Percentiles rank a stretch among this genome's conserved stretches.
phyloP scores from a whole-genome alignment of 2,888 invertebrate species.

The Tenthredo livida region DNA sequence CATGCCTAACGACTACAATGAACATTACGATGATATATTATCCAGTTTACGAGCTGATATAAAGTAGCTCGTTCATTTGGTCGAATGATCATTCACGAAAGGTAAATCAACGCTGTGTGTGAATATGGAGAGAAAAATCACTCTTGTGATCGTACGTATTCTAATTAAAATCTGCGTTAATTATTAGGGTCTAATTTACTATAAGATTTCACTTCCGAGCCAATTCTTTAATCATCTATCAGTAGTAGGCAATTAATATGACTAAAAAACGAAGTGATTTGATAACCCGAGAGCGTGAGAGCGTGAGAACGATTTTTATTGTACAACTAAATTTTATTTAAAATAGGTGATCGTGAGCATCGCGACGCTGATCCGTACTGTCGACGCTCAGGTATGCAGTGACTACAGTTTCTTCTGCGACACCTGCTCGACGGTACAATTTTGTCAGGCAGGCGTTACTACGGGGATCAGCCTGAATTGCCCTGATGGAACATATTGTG shows the following conservation, averaged over 20 bases:
- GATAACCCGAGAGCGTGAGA: not conserved
- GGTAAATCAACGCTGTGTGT: not conserved
- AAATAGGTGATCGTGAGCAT: conserved; percentile 1
- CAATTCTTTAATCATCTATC: not conserved
- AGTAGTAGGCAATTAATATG: not conserved
- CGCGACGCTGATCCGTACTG: not conserved
- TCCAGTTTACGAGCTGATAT: conserved; percentile 29
- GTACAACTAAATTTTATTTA: not conserved
- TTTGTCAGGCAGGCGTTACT: conserved; percentile 8
- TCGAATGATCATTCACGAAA: conserved; percentile 15
- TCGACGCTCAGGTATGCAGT: conserved; percentile 28
- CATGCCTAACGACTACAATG: not conserved
- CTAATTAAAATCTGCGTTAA: not conserved
- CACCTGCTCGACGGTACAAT: conserved; percentile 27
- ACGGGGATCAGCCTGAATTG: conserved; percentile 24
- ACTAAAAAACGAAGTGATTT: not conserved
- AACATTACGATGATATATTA: conserved; percentile 2
- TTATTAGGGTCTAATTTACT: not conserved
- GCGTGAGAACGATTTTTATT: not conserved
- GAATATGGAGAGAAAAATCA: not conserved
- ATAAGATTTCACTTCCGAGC: not conserved
- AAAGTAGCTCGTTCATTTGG: not conserved
- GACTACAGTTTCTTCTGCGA: conserved; percentile 29
- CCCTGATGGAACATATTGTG: conserved; percentile 42
- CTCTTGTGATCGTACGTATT: conserved; percentile 16